Base-by-base conservation (phyloP, 2,888 invertebrate species). In the Caenorhabditis japonica region DNA sequence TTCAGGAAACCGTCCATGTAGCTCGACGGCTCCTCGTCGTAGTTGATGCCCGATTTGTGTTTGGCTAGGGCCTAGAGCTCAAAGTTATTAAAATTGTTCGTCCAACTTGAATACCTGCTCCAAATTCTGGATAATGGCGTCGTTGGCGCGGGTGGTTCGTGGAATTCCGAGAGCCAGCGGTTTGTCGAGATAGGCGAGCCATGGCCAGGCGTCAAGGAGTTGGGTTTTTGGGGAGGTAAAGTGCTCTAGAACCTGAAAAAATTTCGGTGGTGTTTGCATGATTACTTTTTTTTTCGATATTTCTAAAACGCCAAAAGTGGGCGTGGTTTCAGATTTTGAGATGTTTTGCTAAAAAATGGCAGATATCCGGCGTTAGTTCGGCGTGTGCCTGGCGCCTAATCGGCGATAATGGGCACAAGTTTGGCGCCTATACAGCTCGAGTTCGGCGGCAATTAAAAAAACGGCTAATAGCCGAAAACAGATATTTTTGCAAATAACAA, bases 1-100 rank as follows among this genome's bases (percentile, higher is more conserved):
- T 69, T 56, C 17, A 79, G 53, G 51, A 70, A 79, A 10, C 75
- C 79, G 46, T 79, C 79, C 52, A 79, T 74, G 47, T 76, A 79
- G 46, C 74, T 76, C 5, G 75, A 74, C 8, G 79, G 74, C 36
- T 75, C 69, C 51, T 79, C 69, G 47, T 75, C 79, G 39, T 76
- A 79, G 53, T 75, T 70, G 25, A 79, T 66, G n/a, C 61, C 64
- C 19, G 46, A 43, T 55, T 79, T 76, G 53, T 79, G 76, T n/a
- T 44, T 46, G 0, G 52, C 61, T 13, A 79, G 64, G 3, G 68
- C 72, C 74, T 75, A n/a, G 49, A 38, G 60, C 41, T 59, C 15
- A 2, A 0, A 41, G 30, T 15, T 19, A 59, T 36, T 34, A 12
- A 21, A 41, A 13, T 36, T 21, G 4, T 53, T 27, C 21, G 1